A percentile compares a stretch with the other conserved stretches of the same genome.
phyloP scores from a whole-genome alignment of 2,113 vertebrate species.

The Podocnemis expansa region DNA sequence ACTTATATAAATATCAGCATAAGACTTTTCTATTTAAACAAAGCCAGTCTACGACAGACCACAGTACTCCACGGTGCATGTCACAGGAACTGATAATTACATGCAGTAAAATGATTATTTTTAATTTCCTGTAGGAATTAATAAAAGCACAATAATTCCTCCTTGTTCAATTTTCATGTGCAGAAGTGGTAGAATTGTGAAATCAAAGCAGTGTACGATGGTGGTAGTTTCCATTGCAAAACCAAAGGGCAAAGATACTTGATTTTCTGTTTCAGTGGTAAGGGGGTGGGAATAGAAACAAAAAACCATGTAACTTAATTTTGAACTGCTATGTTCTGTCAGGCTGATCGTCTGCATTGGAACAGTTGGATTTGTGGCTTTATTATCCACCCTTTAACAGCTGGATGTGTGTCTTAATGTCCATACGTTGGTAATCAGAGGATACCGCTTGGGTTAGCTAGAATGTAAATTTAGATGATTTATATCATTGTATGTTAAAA shows the following conservation, averaged over 20 bases:
- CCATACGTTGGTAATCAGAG: rapidly evolving
- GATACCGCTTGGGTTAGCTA: background rate
- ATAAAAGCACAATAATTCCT: background rate
- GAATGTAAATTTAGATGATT: rapidly evolving
- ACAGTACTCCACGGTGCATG: background rate
- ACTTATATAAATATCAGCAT: background rate
- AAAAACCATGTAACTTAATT: background rate
- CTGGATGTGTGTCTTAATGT: background rate
- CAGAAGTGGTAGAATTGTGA: constrained; percentile 4
- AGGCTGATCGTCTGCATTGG: background rate
- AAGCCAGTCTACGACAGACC: background rate
- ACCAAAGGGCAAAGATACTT: background rate
- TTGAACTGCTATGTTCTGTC: background rate
- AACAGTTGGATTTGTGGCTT: background rate
- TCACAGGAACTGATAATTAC: background rate
- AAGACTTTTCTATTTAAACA: background rate
- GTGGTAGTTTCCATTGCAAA: constrained; percentile 17
- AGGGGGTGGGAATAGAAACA: background rate
- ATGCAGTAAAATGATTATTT: background rate
- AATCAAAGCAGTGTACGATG: background rate
- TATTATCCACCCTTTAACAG: no score
- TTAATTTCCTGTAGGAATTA: background rate
- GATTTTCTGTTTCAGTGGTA: constrained; percentile 3
- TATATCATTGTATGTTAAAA: background rate
- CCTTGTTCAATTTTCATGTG: background rate